Conservation (phyloP, 2,888 invertebrate species). For the Molorchus minor region DNA sequence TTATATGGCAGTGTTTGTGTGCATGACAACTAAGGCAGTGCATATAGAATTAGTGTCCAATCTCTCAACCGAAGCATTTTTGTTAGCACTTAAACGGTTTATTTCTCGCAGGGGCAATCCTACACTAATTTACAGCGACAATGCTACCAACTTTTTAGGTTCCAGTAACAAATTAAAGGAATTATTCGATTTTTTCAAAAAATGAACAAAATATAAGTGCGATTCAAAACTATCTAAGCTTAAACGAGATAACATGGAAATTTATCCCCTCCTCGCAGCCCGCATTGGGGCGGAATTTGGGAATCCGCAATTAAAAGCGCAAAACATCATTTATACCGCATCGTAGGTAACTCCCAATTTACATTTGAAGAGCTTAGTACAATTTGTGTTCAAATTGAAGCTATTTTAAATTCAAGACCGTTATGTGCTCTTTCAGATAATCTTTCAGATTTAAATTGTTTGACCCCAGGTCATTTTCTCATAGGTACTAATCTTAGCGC, state of each 20-base stretch:
- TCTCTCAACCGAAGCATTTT: too few relatives aligned
- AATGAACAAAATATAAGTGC: too few relatives aligned
- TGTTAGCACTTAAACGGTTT: too few relatives aligned
- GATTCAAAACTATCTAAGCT: too few relatives aligned
- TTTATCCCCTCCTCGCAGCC: too few relatives aligned
- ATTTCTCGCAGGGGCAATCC: too few relatives aligned
- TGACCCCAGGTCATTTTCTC: neutral
- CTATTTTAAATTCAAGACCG: neutral
- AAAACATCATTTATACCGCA: neutral
- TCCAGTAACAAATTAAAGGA: too few relatives aligned
- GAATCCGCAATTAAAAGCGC: neutral
- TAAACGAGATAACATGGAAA: too few relatives aligned
- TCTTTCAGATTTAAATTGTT: neutral
- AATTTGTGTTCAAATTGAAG: neutral
- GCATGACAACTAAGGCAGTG: constrained; percentile 9
- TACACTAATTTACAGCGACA: too few relatives aligned
- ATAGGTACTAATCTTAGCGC: constrained; percentile 15
- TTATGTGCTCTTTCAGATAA: neutral
- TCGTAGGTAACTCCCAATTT: neutral
- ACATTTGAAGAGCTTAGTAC: constrained; percentile 7
- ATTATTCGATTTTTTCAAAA: too few relatives aligned
- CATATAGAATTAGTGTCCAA: constrained; percentile 2
- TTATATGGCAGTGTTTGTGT: constrained; percentile 8
- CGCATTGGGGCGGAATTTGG: too few relatives aligned
- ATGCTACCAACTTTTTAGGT: too few relatives aligned